Evolutionary conservation across 1,140 invertebrate genomes (phyloP).

Genomic region (Latrodectus geometricus): DNA sequence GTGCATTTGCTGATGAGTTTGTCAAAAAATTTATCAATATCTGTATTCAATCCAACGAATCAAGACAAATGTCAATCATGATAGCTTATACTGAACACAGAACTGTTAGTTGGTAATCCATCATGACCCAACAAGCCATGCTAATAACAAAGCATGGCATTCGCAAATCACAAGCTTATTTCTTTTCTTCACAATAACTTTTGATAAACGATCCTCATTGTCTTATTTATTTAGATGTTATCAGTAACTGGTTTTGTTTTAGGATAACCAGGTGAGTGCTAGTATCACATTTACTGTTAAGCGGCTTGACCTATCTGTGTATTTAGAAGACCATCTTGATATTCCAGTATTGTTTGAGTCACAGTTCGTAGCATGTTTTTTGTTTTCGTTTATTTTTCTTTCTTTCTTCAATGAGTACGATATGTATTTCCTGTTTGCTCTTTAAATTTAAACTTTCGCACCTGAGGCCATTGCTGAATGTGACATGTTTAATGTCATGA

Average conservation of each 20-base stretch:
- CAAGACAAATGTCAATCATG: too few relatives aligned
- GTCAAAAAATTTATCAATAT: too few relatives aligned
- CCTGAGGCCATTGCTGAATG: background rate
- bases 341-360: background rate
- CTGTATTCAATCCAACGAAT: too few relatives aligned
- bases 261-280: background rate
- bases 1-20: too few relatives aligned
- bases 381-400: too few relatives aligned
- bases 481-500: background rate
- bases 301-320: slow-evolving; percentile 17
- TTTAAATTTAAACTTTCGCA: background rate
- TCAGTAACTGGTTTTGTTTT: slow-evolving; percentile 37
- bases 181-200: background rate
- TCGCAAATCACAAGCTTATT: background rate
- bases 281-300: slow-evolving; percentile 4
- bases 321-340: background rate
- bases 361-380: background rate
- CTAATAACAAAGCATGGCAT: background rate
- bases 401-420: background rate
- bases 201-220: slow-evolving; percentile 19
- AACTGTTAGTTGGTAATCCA: too few relatives aligned
- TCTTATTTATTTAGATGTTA: slow-evolving; percentile 39
- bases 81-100: too few relatives aligned
- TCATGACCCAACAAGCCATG: background rate
- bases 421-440: background rate